Conservation (phyloP, 2,797 vertebrate species). For the Eospalax fontanierii region DNA sequence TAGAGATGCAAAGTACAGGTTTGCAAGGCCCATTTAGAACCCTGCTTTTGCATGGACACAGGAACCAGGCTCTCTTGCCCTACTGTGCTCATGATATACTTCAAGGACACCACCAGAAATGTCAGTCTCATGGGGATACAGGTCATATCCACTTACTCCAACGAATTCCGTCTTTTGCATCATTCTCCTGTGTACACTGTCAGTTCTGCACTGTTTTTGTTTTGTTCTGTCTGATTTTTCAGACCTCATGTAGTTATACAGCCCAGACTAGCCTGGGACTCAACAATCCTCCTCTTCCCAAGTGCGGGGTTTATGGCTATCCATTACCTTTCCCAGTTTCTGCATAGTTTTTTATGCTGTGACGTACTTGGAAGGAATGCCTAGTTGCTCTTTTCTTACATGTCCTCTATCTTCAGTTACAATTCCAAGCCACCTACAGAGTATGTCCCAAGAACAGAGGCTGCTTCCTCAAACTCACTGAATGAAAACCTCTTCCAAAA, state of each 20-base stretch:
- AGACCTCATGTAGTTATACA: neutral
- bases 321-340: neutral
- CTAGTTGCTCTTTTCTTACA: too few species aligned
- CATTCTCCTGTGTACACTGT: neutral
- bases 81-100: neutral
- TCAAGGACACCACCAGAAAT: neutral
- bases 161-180: neutral
- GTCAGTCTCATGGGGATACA: neutral
- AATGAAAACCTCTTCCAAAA: too few species aligned
- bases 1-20: neutral
- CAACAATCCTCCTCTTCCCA: neutral
- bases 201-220: neutral
- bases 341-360: neutral
- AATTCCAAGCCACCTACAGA: too few species aligned
- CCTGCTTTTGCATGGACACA: neutral
- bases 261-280: too few species aligned
- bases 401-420: too few species aligned
- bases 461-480: too few species aligned
- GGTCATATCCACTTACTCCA: neutral
- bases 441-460: too few species aligned
- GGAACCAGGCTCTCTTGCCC: too few species aligned
- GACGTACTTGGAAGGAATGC: neutral
- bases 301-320: neutral
- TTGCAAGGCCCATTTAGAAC: neutral
- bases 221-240: neutral